Conservation (phyloP, 2,888 invertebrate species). For the Cantharis rufa region DNA sequence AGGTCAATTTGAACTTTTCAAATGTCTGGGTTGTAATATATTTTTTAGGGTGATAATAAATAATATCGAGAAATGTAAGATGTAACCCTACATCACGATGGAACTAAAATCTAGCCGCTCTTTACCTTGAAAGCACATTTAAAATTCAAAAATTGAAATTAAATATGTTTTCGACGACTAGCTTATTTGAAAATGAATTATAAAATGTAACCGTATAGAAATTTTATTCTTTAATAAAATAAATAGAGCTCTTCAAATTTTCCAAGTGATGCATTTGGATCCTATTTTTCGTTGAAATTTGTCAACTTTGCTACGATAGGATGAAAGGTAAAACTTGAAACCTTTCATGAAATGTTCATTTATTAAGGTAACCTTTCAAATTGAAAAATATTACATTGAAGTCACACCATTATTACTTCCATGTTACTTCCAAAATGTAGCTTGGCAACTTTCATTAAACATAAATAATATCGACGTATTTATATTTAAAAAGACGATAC, state of each 20-base stretch:
- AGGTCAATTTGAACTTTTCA: background rate
- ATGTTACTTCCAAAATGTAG: constrained; percentile 12
- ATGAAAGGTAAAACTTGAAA: background rate
- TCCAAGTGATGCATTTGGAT: background rate
- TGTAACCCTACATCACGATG: background rate
- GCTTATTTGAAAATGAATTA: background rate
- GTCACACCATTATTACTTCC: background rate
- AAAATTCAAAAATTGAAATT: background rate
- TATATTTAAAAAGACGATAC: background rate
- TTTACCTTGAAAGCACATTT: background rate
- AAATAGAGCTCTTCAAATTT: background rate
- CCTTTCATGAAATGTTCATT: background rate
- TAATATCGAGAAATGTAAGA: background rate
- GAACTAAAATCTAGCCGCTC: background rate
- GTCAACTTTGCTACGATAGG: background rate
- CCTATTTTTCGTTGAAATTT: background rate
- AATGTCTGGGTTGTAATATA: background rate
- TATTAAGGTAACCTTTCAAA: background rate
- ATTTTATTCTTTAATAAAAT: background rate
- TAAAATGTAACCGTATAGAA: background rate
- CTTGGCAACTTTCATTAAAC: constrained; percentile 8
- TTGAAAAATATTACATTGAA: background rate
- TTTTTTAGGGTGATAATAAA: background rate
- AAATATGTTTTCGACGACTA: background rate
- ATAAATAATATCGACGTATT: constrained; percentile 11